Conservation (phyloP, 2,888 invertebrate genomes). For the Thumatha senex region DNA sequence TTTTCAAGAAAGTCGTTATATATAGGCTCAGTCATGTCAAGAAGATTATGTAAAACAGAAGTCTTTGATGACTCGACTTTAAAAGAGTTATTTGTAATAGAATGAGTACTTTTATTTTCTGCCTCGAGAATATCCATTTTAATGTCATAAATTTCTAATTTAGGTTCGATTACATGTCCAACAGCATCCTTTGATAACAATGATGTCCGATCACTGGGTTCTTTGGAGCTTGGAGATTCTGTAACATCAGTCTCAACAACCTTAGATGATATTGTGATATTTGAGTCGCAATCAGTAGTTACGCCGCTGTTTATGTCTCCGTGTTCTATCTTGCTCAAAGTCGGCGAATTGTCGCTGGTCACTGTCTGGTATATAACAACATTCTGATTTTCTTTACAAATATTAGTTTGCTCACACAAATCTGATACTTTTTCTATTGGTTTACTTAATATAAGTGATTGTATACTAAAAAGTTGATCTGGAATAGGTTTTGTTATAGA, state of each 20-base stretch:
- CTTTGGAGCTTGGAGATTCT: constrained; percentile 18
- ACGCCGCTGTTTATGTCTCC: constrained; percentile 8
- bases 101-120: not conserved
- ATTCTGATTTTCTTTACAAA: constrained; percentile 11
- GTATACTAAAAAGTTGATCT: constrained; percentile 9
- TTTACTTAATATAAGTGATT: constrained; percentile 5
- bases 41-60: constrained; percentile 48
- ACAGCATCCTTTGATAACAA: not conserved
- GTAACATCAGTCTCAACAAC: not conserved
- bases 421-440: constrained; percentile 1
- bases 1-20: not conserved
- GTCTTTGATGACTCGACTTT: not conserved
- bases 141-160: not conserved
- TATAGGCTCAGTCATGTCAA: constrained; percentile 51
- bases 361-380: constrained; percentile 36
- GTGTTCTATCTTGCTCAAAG: constrained; percentile 3
- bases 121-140: not conserved
- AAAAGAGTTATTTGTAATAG: not conserved
- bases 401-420: constrained; percentile 1
- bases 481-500: constrained; percentile 27
- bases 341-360: constrained; percentile 8
- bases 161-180: not conserved
- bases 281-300: constrained; percentile 14
- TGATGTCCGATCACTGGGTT: not conserved
- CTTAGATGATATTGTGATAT: constrained; percentile 6